These are phyloP conservation scores for Maniola jurtina DNA, from an alignment of 1,140 invertebrate genomes.

Conservation along the genomic window DNA sequence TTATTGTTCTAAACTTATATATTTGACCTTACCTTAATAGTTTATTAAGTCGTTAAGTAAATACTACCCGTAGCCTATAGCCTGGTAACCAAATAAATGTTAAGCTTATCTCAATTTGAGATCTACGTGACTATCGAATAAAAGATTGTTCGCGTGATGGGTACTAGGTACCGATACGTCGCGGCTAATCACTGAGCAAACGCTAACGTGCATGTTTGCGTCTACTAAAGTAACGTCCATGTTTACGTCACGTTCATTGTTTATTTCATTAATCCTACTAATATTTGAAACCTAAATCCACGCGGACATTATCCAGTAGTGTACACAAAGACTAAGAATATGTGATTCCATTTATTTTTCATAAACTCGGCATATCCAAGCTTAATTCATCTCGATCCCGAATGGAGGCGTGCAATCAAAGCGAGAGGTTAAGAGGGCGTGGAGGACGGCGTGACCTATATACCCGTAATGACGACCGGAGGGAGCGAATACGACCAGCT, in stretches of 20 bases:
- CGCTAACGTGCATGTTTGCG: not conserved
- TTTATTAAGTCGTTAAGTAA: too few relatives aligned
- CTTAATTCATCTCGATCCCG: constrained; percentile 31
- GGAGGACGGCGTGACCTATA: constrained; percentile 35
- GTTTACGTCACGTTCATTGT: not conserved
- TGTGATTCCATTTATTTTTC: too few relatives aligned
- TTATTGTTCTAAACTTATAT: too few relatives aligned
- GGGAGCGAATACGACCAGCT: constrained; percentile 18
- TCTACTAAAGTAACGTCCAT: not conserved
- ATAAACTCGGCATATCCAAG: constrained; percentile 8
- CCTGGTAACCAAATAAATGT: too few relatives aligned
- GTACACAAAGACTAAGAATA: too few relatives aligned
- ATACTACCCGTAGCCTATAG: too few relatives aligned
- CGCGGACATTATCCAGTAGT: too few relatives aligned
- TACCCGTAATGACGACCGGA: constrained; percentile 33
- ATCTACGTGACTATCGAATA: not conserved
- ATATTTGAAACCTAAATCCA: too few relatives aligned
- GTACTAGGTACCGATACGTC: too few relatives aligned
- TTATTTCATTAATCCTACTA: not conserved
- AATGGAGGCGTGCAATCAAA: constrained; percentile 31
- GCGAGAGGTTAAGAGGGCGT: constrained; percentile 30
- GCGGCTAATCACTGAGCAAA: not conserved
- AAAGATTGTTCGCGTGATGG: not conserved
- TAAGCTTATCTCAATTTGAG: not conserved
- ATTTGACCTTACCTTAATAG: too few relatives aligned